Base-by-base conservation (phyloP, 2,888 invertebrate species). In the Epicampocera succincta region DNA sequence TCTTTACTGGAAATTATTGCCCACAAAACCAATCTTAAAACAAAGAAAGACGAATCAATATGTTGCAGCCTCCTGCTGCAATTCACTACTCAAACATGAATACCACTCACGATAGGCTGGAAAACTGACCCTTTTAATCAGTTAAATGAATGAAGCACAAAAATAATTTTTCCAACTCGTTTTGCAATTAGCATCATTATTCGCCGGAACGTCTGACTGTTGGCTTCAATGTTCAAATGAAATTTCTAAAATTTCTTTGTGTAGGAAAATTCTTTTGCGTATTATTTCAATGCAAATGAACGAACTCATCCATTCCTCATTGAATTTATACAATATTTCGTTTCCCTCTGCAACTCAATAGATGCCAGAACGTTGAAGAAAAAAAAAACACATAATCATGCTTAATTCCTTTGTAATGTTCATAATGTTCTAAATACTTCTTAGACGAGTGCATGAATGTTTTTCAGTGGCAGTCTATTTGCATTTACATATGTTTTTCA, bases 101-200 rank as follows among this genome's bases (percentile, higher is more conserved):
- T 42, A 2, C 13, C 12, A 11, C 12, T 38, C 9, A 52, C 25
- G 15, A 21, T 25, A 46, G 63, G 17, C 44, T 17, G 38, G 15
- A 54, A 69, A 69, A 69, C 38, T 76, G 54, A 63, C 61, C 69
- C 52, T 76, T 69, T 76, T 76, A 58, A 0, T 25, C 54, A 63
- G 33, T 33, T 29, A 46, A 69, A 69, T 15, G 52, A 52, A 76
- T n/a, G n/a, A 29, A n/a, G 25, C 12, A 50, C 15, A 56, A 21
- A 71, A 33, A 56, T 33, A 6, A n/a, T 15, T 38, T 71, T 77
- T 77, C 56, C 71, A 77, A 54, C 61, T 76, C 76, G 69, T 69
- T 76, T 40, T 69, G 81, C 77, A 82, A 78, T 77, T 78, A 78
- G 58, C 77, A 72, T 63, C 58, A 72, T 63, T 56, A 78, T 78